Conservation (phyloP, 2,797 vertebrate genomes). For the Scleropages formosus region DNA sequence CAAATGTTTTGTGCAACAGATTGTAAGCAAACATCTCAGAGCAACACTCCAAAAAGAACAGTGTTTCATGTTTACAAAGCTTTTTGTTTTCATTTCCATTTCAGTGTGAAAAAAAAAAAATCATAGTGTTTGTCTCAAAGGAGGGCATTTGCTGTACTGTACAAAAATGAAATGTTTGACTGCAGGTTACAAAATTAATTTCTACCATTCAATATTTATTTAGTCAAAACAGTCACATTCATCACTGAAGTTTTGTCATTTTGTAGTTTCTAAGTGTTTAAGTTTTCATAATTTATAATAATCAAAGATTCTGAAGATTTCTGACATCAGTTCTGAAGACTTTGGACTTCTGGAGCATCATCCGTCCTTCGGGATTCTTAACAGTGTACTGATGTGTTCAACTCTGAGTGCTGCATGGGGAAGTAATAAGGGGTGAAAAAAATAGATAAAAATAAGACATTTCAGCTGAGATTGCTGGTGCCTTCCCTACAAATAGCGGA, state of each 20-base stretch:
- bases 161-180: neutral
- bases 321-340: too few relatives aligned
- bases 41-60: conserved; percentile 14
- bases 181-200: neutral
- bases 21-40: neutral
- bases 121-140: neutral
- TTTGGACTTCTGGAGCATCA: too few relatives aligned
- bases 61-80: conserved; percentile 14
- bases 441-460: neutral
- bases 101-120: neutral
- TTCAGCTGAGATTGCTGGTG: neutral
- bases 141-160: neutral
- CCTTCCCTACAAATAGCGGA: neutral
- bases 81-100: conserved; percentile 1
- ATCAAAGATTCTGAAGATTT: too few relatives aligned
- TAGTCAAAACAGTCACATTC: neutral
- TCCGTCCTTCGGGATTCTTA: too few relatives aligned
- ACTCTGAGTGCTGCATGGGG: conserved; percentile 31
- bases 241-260: neutral
- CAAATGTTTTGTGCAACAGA: conserved; percentile 12
- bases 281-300: too few relatives aligned
- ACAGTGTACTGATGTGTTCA: conserved; percentile 36
- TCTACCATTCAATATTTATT: neutral
- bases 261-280: neutral
- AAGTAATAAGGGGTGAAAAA: neutral